Base-by-base conservation (phyloP, 1,140 invertebrate species). In the Arctopsyche grandis region DNA sequence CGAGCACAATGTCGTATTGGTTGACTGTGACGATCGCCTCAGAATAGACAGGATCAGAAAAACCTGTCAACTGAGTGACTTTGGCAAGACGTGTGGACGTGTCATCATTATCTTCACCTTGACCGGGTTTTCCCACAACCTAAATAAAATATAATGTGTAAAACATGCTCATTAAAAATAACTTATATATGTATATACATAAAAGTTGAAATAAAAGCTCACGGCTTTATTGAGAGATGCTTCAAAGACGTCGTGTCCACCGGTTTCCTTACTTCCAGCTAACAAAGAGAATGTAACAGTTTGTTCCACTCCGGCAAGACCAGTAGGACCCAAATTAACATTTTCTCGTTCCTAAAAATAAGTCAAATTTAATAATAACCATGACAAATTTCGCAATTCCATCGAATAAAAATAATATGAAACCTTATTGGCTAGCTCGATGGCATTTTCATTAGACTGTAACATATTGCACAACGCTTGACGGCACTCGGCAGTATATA, bases 21-120 rank as follows among this genome's bases (percentile, higher is more conserved):
- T 99, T 99, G 70, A 99, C 98, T 87, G 99, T 95, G 0, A 99
- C 98, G 85, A 99, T 98, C 21, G 98, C 98, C 89, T 99, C 99
- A 10, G 98, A 95, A 88, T 99, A 99, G 52, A 99, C 97, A 0
- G 99, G 98, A 90, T 99, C 99, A 0, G 97, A 99, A 88, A 99
- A 99, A 19, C 98, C 99, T n/a, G 98, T 99, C 79, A 99, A 90
- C 86, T 99, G 98, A n/a, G 97, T 98, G 21, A 99, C 97, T 63
- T 83, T 83, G 52, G 82, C 74, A 7, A 83, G 78, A 19, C 78
- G 75, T 12, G 82, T 81, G 14, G 82, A 79, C 38, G 80, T 58
- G 52, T 83, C 82, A 56, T 83, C 82, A 7, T 63, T 48, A 24
- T 83, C 79, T 26, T 81, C 79, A 26, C 75, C 80, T 69, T 83